Evolutionary conservation across 2,113 vertebrate genomes (phyloP).

Genomic region (Puntigrus tetrazona): DNA sequence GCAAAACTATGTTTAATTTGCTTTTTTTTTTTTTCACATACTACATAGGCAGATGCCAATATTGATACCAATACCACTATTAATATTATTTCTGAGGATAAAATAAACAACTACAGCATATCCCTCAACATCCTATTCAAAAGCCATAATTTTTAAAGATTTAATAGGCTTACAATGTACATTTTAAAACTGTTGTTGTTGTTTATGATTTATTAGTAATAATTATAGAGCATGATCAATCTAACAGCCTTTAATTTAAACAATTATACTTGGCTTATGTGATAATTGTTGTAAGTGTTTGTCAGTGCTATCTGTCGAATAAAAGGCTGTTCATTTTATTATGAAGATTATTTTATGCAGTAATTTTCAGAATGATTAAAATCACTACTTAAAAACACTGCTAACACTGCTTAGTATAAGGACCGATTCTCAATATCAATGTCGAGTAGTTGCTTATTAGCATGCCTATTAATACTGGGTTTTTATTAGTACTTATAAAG

Average conservation of each 20-base stretch:
- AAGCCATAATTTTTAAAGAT: background rate
- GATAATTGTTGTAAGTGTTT: background rate
- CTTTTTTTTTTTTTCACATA: background rate
- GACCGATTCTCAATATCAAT: too few species aligned
- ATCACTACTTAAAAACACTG: background rate
- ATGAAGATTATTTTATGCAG: background rate
- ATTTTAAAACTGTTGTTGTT: background rate
- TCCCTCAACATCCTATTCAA: background rate
- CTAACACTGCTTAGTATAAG: too few species aligned
- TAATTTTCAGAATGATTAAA: background rate
- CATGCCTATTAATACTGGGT: too few species aligned
- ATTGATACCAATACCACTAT: background rate
- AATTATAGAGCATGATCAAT: background rate
- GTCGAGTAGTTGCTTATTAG: too few species aligned
- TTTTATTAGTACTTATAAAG: too few species aligned
- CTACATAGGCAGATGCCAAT: background rate
- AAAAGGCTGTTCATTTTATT: background rate
- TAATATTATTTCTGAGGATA: constrained; percentile 12
- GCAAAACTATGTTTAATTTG: background rate
- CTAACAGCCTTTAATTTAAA: background rate
- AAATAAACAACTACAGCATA: background rate
- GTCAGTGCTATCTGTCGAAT: background rate
- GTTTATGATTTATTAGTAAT: background rate
- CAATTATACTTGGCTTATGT: background rate
- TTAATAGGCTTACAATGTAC: background rate